Evolutionary conservation across 2,888 invertebrate species (phyloP).

Genomic region (Drosophila mercatorum): DNA sequence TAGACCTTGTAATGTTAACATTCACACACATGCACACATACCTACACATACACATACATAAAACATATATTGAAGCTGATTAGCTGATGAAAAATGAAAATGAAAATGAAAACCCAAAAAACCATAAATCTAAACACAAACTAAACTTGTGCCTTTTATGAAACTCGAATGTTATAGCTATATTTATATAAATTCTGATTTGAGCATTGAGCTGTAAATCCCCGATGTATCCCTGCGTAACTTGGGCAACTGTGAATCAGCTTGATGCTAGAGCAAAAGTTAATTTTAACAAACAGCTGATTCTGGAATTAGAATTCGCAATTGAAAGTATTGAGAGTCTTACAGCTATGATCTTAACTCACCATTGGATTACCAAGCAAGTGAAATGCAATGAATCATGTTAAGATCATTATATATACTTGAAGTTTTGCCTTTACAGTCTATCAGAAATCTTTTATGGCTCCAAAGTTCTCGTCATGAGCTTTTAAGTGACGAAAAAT

Average conservation of each 20-base stretch:
- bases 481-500: neutral
- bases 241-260: neutral
- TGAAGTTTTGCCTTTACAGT: neutral
- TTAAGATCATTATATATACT: neutral
- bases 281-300: neutral
- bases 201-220: no score
- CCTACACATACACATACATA: neutral
- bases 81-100: conserved; percentile 25
- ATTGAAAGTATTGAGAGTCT: no score
- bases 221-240: neutral
- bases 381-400: neutral
- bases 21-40: conserved; percentile 15
- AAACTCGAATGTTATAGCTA: neutral
- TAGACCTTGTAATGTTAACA: conserved; percentile 67
- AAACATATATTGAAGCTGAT: conserved; percentile 23
- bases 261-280: neutral
- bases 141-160: conserved; percentile 27
- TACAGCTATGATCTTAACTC: neutral
- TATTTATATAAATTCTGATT: neutral
- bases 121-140: conserved; percentile 19
- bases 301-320: neutral
- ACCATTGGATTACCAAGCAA: neutral
- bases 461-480: neutral
- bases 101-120: conserved; percentile 12
- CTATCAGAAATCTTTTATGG: neutral